phyloP scores from a whole-genome alignment of 92 coral and sea anemone genomes.

The Parazoanthus atlanticus region DNA sequence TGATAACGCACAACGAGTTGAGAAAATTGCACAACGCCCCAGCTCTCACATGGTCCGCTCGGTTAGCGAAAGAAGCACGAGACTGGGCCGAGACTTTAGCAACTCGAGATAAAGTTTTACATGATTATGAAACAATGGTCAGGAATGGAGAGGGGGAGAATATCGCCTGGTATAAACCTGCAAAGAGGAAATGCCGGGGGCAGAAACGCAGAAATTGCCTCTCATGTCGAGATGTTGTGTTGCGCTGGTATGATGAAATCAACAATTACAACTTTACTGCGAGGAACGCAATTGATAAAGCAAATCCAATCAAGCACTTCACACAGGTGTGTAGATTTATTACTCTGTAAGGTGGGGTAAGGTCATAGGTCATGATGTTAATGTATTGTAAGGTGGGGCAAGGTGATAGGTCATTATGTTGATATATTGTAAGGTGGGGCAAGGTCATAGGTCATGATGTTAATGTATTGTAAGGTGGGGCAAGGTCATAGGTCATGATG shows the following conservation, averaged over 20 bases:
- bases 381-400: too few relatives aligned
- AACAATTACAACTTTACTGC: conserved; percentile 53
- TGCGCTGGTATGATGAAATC: conserved; percentile 5
- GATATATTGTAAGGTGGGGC: too few relatives aligned
- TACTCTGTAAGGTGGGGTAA: background rate
- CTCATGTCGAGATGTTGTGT: conserved; percentile 51
- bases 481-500: too few relatives aligned
- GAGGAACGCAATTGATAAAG: conserved; percentile 30
- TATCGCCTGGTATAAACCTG: conserved; percentile 52
- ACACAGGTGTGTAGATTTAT: conserved; percentile 27
- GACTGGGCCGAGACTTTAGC: conserved; percentile 62
- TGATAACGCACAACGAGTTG: conserved; percentile 50
- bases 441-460: too few relatives aligned
- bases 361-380: too few relatives aligned
- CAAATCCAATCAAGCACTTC: conserved; percentile 48
- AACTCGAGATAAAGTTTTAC: conserved; percentile 45
- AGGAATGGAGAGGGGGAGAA: conserved; percentile 62
- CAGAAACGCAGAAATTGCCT: background rate
- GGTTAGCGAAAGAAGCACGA: conserved; percentile 57
- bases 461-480: too few relatives aligned
- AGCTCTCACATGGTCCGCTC: conserved; percentile 56
- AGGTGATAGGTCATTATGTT: too few relatives aligned
- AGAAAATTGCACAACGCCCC: conserved; percentile 49
- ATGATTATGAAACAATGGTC: conserved; percentile 56
- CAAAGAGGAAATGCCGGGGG: conserved; percentile 43